Conservation (phyloP, 1,140 invertebrate genomes). For the Trachymyrmex cornetzi region DNA sequence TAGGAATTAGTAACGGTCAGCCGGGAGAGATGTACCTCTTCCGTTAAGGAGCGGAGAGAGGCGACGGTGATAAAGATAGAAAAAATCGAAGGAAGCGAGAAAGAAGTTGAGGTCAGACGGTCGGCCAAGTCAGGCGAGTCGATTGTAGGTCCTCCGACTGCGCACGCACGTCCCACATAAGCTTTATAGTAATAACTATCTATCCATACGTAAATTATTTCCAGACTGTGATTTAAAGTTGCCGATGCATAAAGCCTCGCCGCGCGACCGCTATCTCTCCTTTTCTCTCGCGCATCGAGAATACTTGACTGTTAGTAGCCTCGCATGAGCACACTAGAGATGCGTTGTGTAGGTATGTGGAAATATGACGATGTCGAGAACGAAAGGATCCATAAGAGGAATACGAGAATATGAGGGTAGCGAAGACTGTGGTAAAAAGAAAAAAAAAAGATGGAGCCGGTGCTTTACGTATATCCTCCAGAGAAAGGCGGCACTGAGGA, state of each 20-base stretch:
- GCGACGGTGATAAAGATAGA: constrained; percentile 42
- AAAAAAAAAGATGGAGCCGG: constrained; percentile 16
- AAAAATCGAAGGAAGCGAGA: constrained; percentile 63
- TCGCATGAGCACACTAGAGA: not conserved
- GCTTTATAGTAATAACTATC: constrained; percentile 74
- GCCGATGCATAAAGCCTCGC: constrained; percentile 72
- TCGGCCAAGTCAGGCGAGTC: constrained; percentile 56
- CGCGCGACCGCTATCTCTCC: constrained; percentile 37
- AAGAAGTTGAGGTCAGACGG: constrained; percentile 67
- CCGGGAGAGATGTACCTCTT: constrained; percentile 41
- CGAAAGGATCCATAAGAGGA: constrained; percentile 23
- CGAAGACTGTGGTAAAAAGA: constrained; percentile 15
- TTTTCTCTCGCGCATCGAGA: constrained; percentile 22
- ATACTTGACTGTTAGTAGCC: constrained; percentile 23
- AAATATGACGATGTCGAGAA: constrained; percentile 52
- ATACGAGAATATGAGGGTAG: constrained; percentile 47
- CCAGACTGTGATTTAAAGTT: constrained; percentile 76
- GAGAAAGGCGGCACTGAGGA: constrained; percentile 45
- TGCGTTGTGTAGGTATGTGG: constrained; percentile 36
- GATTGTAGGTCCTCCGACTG: constrained; percentile 52
- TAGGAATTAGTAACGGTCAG: constrained; percentile 55
- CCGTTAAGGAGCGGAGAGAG: constrained; percentile 52
- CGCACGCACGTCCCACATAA: constrained; percentile 68
- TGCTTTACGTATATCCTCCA: constrained; percentile 33
- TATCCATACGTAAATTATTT: constrained; percentile 77